Evolutionary conservation across 2,888 invertebrate genomes (phyloP).

Genomic region (Allolobophora icterica): DNA sequence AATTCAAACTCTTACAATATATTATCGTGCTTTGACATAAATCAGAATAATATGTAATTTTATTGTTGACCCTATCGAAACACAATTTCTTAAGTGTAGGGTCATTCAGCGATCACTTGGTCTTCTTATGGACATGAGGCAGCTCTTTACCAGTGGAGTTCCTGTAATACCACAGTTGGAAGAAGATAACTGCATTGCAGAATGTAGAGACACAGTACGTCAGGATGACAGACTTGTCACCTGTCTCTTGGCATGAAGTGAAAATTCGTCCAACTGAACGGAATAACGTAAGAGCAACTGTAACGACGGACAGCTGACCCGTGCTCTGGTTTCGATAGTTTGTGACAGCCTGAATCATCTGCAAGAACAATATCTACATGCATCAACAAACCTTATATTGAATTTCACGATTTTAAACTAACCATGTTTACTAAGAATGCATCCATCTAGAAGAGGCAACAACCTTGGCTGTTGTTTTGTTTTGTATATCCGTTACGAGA

Average conservation of each 20-base stretch:
- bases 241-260: slow-evolving; percentile 96
- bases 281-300: slow-evolving; percentile 82
- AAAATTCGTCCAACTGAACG: slow-evolving; percentile 93
- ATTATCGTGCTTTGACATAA: no score
- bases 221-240: slow-evolving; percentile 79
- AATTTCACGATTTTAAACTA: no score
- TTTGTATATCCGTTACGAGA: no score
- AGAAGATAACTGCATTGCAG: slow-evolving; percentile 80
- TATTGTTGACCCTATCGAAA: no score
- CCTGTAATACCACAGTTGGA: slow-evolving; percentile 75
- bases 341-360: slow-evolving; percentile 84
- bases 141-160: background rate
- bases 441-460: no score
- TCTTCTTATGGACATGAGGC: slow-evolving; percentile 12
- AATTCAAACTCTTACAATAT: no score
- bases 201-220: slow-evolving; percentile 76
- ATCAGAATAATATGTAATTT: no score
- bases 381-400: no score
- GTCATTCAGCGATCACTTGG: background rate
- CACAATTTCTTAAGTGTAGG: background rate
- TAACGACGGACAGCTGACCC: slow-evolving; percentile 91
- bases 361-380: no score
- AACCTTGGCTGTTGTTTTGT: no score
- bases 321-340: slow-evolving; percentile 89
- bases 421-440: no score